These are phyloP conservation scores for Platyscapa corneri DNA, from an alignment of 1,140 invertebrate species.

Conservation along the genomic window DNA sequence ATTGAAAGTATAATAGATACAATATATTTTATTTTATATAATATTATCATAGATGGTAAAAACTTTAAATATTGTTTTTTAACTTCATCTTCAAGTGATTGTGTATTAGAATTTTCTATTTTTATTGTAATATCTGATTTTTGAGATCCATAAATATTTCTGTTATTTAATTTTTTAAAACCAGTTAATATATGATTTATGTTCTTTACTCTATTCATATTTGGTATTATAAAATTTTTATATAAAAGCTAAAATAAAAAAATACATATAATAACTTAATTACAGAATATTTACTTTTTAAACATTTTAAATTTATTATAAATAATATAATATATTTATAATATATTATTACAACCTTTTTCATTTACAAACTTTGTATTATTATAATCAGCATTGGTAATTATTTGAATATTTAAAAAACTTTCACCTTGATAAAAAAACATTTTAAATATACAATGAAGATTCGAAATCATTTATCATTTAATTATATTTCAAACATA, in stretches of 20 bases:
- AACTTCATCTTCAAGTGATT: neutral
- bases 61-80: slow-evolving; percentile 1
- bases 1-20: slow-evolving; percentile 15
- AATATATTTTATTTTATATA: slow-evolving; percentile 10
- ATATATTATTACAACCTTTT: no score
- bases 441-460: no score
- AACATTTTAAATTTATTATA: no score
- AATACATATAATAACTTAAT: neutral
- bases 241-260: no score
- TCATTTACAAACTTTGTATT: no score
- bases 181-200: neutral
- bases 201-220: neutral
- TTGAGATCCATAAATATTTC: neutral
- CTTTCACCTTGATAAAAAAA: no score
- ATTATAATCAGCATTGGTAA: no score
- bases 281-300: no score
- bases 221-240: neutral
- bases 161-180: neutral
- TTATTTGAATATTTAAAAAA: no score
- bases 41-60: slow-evolving; percentile 5
- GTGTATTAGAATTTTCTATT: neutral
- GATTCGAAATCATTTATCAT: no score
- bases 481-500: no score
- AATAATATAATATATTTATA: no score
- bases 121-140: neutral